phyloP scores from a whole-genome alignment of 2,113 vertebrate species.

The Phyllopteryx taeniolatus region DNA sequence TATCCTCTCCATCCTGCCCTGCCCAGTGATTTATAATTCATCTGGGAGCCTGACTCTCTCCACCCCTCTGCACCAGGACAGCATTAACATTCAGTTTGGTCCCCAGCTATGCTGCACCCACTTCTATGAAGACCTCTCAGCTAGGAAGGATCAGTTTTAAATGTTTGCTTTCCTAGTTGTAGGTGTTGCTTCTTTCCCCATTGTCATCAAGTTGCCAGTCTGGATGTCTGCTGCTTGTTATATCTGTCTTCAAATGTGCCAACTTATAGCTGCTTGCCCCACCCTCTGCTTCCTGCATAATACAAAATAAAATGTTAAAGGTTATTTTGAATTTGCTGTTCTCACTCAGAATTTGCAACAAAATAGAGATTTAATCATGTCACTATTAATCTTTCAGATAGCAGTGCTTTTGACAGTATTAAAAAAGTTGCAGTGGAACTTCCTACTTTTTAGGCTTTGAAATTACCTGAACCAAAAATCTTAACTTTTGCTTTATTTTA shows the following conservation, averaged over 20 bases:
- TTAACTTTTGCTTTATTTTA: no score
- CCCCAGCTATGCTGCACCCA: slow-evolving; percentile 62
- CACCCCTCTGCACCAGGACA: slow-evolving; percentile 68
- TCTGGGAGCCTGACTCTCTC: slow-evolving; percentile 67
- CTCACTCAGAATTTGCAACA: neutral
- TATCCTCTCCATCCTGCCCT: slow-evolving; percentile 61
- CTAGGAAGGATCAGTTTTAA: slow-evolving; percentile 55
- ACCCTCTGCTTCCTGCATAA: slow-evolving; percentile 25
- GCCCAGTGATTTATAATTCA: slow-evolving; percentile 79
- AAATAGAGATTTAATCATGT: neutral
- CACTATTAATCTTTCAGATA: neutral
- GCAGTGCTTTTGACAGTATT: no score
- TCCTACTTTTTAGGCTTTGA: no score
- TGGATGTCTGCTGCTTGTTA: slow-evolving; percentile 37
- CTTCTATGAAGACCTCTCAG: slow-evolving; percentile 34
- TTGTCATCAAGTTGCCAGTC: slow-evolving; percentile 35
- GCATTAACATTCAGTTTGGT: slow-evolving; percentile 73
- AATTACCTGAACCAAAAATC: no score
- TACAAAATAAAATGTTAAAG: neutral
- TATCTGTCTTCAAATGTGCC: slow-evolving; percentile 31
- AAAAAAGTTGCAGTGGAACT: no score
- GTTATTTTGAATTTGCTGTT: neutral
- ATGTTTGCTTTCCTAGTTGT: slow-evolving; percentile 42
- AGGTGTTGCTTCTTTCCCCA: slow-evolving; percentile 29
- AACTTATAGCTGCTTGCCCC: slow-evolving; percentile 34